These are phyloP conservation scores for Sebastiscus albofasciatus DNA, from an alignment of 2,797 vertebrate genomes.

Conservation along the genomic window DNA sequence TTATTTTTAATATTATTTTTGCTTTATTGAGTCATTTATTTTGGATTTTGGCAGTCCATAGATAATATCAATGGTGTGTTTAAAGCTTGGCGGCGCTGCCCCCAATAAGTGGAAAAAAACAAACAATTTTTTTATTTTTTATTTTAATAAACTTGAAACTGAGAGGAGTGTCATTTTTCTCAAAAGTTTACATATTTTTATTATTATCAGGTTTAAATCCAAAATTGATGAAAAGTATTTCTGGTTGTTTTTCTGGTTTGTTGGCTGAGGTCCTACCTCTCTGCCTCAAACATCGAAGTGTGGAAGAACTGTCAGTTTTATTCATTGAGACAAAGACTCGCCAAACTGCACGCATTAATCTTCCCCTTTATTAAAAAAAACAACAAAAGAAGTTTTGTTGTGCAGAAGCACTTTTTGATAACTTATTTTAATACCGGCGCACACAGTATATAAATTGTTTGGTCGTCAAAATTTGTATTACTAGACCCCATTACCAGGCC, in stretches of 20 bases:
- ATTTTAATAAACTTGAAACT: neutral
- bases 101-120: neutral
- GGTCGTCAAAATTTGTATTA: neutral
- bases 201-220: neutral
- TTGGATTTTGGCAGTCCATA: no score
- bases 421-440: neutral
- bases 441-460: neutral
- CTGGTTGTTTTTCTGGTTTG: neutral
- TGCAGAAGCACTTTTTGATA: neutral
- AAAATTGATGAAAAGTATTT: neutral
- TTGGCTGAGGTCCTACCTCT: neutral
- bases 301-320: neutral
- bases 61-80: neutral
- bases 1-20: no score
- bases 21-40: no score
- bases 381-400: neutral
- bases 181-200: neutral
- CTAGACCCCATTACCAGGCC: neutral
- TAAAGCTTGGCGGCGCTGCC: neutral
- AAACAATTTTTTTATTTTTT: neutral
- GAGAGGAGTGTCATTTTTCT: neutral
- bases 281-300: neutral
- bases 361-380: neutral
- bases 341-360: neutral
- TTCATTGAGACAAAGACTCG: neutral